Evolutionary conservation across 1,140 invertebrate species (phyloP), one percentile per base, ranked within the genome.

Genomic region (Caenorhabditis latens): DNA sequence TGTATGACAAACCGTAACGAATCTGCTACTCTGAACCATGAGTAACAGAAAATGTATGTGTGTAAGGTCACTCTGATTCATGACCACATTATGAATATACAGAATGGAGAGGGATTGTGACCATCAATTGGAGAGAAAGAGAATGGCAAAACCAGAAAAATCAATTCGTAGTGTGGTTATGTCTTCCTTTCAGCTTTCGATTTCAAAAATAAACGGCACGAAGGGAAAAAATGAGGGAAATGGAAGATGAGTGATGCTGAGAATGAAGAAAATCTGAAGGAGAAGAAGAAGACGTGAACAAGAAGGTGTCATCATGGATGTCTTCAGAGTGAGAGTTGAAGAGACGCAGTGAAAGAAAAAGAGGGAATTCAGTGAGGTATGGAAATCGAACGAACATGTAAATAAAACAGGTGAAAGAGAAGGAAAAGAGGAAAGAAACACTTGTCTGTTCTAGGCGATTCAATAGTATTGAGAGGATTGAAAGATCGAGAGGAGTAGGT

Each of bases 131-230:
- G 11, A 42, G n/a, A 42, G 24, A 65, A 65, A 7, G 8, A 65
- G n/a, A 32, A 32, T 71, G 65, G 65, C 40, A 21, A 32, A 71
- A 71, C 65, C 65, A 71, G 65, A 71, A 71, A 71, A 71, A 71
- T 71, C 65, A 71, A 71, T 71, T 71, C 65, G 42, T 58, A 58
- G 55, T 58, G 55, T 65, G 61, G 24, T 65, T 7, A 6, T 7
- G 11, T 40, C 61, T 11, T n/a, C 24, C 7, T n/a, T 65, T 40
- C 61, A 71, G 65, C 65, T 71, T 71, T 71, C 65, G 65, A 71
- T 71, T 71, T 71, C 65, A 71, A 71, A 71, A 71, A 71, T 1
- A 32, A 32, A 32, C 32, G 32, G 32, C 32, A 32, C 2, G 32
- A 32, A 32, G 32, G 32, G 32, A 32, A 32, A 32, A 32, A 32